Evolutionary conservation across 2,797 vertebrate species (phyloP).

Genomic region (Ceyx erithaca): DNA sequence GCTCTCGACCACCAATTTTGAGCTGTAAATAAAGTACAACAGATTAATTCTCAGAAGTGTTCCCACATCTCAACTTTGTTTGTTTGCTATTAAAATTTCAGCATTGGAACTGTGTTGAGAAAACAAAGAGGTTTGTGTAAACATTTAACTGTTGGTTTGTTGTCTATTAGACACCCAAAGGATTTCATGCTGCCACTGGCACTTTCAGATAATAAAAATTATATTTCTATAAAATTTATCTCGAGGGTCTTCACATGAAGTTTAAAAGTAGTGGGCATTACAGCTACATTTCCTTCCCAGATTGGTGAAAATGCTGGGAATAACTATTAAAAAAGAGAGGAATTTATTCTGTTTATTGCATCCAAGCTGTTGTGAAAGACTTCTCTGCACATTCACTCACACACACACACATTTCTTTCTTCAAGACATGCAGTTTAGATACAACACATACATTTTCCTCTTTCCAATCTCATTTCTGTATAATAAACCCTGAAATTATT

Average conservation of each 20-base stretch:
- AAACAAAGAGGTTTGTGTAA: neutral
- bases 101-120: neutral
- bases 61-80: neutral
- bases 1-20: neutral
- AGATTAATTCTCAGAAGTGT: neutral
- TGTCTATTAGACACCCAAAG: neutral
- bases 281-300: neutral
- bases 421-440: neutral
- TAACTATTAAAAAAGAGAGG: neutral
- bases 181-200: neutral
- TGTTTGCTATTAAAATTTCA: neutral
- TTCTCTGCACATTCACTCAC: accelerated
- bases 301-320: neutral
- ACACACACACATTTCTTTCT: accelerated
- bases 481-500: neutral
- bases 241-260: neutral
- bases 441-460: neutral
- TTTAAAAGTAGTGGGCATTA: neutral
- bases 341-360: neutral
- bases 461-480: neutral
- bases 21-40: neutral
- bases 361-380: neutral
- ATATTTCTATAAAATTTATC: neutral
- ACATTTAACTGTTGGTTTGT: neutral
- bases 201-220: neutral